Conservation (phyloP, 2,113 vertebrate species). For the Rhynchopsitta pachyrhyncha region DNA sequence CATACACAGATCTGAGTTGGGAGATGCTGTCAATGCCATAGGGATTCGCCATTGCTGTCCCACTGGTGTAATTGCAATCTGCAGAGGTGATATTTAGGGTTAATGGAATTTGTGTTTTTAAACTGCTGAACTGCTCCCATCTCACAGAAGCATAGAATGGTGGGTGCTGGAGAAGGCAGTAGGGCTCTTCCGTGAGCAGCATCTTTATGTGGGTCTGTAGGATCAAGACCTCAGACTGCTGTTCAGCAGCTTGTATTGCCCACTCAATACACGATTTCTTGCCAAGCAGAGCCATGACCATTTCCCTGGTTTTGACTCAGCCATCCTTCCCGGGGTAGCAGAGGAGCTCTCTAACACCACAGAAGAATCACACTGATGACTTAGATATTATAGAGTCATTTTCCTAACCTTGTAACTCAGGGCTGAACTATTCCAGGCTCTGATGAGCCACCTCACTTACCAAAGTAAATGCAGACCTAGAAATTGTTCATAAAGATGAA, state of each 20-base stretch:
- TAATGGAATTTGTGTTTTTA: neutral
- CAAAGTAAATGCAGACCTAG: neutral
- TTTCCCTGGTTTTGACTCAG: neutral
- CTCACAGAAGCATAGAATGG: neutral
- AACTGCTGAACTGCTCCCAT: neutral
- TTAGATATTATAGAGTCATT: neutral
- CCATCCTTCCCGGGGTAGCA: neutral
- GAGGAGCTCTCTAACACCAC: neutral
- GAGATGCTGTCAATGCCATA: neutral
- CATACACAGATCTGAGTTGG: accelerated
- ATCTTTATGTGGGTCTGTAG: neutral
- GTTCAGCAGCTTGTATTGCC: neutral
- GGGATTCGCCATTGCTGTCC: neutral
- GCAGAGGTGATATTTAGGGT: neutral
- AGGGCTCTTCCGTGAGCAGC: neutral
- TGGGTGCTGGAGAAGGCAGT: neutral
- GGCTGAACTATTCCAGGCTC: neutral
- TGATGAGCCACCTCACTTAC: neutral
- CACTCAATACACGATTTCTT: neutral
- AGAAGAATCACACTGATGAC: neutral
- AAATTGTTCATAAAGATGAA: neutral
- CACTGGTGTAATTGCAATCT: neutral
- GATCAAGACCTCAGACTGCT: neutral
- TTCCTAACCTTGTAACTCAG: neutral
- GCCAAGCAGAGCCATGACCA: neutral